Percentiles rank a stretch among this genome's conserved stretches.
phyloP scores from a whole-genome alignment of 2,113 vertebrate genomes.

The Protomyctophum bolini region DNA sequence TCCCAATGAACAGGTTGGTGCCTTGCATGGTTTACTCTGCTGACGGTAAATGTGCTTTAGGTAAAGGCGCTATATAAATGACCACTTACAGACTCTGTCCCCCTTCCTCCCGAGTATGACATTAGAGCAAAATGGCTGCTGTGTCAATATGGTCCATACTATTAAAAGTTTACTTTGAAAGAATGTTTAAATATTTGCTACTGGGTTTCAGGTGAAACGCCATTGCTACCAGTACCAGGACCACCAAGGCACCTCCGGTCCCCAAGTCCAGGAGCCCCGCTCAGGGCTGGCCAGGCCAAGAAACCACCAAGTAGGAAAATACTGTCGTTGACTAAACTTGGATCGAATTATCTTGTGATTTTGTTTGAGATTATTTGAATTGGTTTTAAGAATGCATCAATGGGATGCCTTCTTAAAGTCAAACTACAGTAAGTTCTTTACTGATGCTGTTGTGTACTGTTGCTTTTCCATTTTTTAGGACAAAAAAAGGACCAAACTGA shows the following conservation, averaged over 20 bases:
- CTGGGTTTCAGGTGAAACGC: slow-evolving; percentile 3
- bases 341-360: not conserved
- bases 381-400: too few relatives aligned
- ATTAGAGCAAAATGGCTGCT: too few relatives aligned
- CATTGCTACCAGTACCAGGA: rapidly evolving
- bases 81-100: too few relatives aligned
- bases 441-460: not conserved
- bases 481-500: not conserved
- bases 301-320: slow-evolving; percentile 49
- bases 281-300: slow-evolving; percentile 38
- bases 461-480: slow-evolving; percentile 21
- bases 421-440: not conserved
- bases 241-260: not conserved
- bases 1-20: too few relatives aligned
- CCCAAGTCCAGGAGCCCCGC: slow-evolving; percentile 21
- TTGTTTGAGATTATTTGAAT: not conserved
- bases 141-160: too few relatives aligned
- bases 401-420: too few relatives aligned
- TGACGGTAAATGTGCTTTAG: too few relatives aligned
- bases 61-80: too few relatives aligned
- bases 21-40: too few relatives aligned
- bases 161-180: too few relatives aligned
- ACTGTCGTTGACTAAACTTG: not conserved
- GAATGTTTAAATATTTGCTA: too few relatives aligned
- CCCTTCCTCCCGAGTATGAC: too few relatives aligned